These are phyloP conservation scores for Acleris literana DNA, from an alignment of 2,888 invertebrate species.

Conservation along the genomic window DNA sequence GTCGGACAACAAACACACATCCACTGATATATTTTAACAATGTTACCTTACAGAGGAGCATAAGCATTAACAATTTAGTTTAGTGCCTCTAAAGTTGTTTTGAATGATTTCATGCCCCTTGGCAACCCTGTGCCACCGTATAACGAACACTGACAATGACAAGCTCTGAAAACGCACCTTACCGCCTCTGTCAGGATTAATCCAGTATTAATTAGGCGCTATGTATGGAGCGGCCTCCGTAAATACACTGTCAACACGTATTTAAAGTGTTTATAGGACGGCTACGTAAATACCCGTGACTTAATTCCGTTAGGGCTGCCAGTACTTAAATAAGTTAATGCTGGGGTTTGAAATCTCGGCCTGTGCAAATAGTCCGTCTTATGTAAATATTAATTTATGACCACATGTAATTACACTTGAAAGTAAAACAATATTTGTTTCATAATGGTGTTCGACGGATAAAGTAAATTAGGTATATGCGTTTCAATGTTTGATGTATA, in stretches of 20 bases:
- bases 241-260: conserved; percentile 36
- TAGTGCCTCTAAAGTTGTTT: too few relatives aligned
- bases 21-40: too few relatives aligned
- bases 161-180: conserved; percentile 35
- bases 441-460: too few relatives aligned
- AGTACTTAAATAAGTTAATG: conserved; percentile 3
- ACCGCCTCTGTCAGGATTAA: conserved; percentile 24
- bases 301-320: neutral
- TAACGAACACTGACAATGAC: conserved; percentile 40
- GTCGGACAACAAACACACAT: too few relatives aligned
- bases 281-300: conserved; percentile 15
- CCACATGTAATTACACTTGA: too few relatives aligned
- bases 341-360: neutral
- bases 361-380: neutral
- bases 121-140: conserved; percentile 49
- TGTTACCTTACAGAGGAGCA: too few relatives aligned
- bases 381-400: conserved; percentile 3
- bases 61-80: too few relatives aligned
- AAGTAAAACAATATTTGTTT: too few relatives aligned
- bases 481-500: too few relatives aligned
- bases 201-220: conserved; percentile 30
- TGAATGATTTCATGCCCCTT: conserved; percentile 10
- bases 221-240: conserved; percentile 27
- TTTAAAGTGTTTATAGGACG: conserved; percentile 34
- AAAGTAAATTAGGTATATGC: too few relatives aligned